A percentile compares a stretch with the other conserved stretches of the same genome.
Evolutionary conservation across 1,140 invertebrate genomes (phyloP).

Genomic region (Dinoponera quadriceps): DNA sequence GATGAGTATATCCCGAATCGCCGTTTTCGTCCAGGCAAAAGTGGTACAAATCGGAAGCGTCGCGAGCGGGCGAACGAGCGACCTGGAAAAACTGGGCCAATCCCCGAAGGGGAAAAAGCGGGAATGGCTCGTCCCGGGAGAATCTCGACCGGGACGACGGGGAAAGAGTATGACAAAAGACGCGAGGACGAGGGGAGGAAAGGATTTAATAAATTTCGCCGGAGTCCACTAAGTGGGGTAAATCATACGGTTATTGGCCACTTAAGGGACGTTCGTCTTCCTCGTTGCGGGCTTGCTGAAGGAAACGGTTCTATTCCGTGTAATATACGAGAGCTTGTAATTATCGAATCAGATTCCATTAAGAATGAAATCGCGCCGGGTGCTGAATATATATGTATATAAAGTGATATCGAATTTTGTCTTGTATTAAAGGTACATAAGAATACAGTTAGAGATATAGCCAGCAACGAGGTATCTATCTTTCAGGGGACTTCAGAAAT

Average conservation of each 20-base stretch:
- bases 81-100: conserved; percentile 55
- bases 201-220: conserved; percentile 60
- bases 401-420: neutral
- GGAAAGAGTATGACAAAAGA: conserved; percentile 55
- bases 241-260: conserved; percentile 47
- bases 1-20: conserved; percentile 22
- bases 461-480: neutral
- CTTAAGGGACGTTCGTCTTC: conserved; percentile 9
- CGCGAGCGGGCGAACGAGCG: conserved; percentile 1
- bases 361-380: neutral
- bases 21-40: conserved; percentile 51
- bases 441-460: neutral
- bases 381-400: neutral
- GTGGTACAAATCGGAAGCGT: conserved; percentile 59
- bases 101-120: conserved; percentile 32
- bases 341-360: conserved; percentile 4
- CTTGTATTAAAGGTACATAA: conserved; percentile 7
- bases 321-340: neutral
- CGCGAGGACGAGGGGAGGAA: conserved; percentile 7
- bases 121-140: neutral
- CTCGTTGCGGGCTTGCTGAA: conserved; percentile 8
- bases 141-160: conserved; percentile 21
- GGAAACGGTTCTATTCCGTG: neutral
- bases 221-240: conserved; percentile 51
- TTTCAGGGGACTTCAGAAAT: neutral